A percentile compares a stretch with the other conserved stretches of the same genome.
Evolutionary conservation across 2,113 vertebrate genomes (phyloP).

Genomic region (Scalopus aquaticus): DNA sequence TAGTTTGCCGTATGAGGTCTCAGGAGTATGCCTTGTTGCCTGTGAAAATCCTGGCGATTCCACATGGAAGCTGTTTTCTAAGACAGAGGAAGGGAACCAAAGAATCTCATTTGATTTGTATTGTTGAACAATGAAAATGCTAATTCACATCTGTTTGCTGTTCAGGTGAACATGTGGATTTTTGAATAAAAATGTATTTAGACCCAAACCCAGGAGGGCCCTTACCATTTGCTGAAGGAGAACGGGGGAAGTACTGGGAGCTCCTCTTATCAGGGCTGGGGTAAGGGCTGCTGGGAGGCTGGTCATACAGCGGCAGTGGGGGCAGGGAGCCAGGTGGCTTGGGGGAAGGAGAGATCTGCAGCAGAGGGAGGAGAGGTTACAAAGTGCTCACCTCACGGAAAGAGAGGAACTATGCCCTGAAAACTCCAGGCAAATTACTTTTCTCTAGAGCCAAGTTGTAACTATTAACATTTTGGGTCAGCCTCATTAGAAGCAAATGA

Average conservation of each 20-base stretch:
- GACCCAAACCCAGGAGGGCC: neutral
- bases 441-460: neutral
- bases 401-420: neutral
- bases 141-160: neutral
- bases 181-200: constrained; percentile 38
- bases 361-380: neutral
- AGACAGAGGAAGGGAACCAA: constrained; percentile 39
- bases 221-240: constrained; percentile 93
- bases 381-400: neutral
- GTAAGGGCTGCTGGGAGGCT: constrained; percentile 93
- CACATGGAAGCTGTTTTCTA: constrained; percentile 91
- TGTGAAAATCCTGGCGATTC: constrained; percentile 92
- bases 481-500: constrained; percentile 1
- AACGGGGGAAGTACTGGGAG: constrained; percentile 91
- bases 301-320: constrained; percentile 94
- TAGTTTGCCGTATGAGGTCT: constrained; percentile 93
- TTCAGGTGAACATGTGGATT: neutral
- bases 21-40: constrained; percentile 87
- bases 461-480: neutral
- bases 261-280: constrained; percentile 92
- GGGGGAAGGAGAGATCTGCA: constrained; percentile 86
- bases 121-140: neutral
- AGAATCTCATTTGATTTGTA: constrained; percentile 5
- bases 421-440: neutral
- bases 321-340: constrained; percentile 90